Evolutionary conservation across 2,113 vertebrate genomes (phyloP).

Genomic region (Urocitellus parryii): DNA sequence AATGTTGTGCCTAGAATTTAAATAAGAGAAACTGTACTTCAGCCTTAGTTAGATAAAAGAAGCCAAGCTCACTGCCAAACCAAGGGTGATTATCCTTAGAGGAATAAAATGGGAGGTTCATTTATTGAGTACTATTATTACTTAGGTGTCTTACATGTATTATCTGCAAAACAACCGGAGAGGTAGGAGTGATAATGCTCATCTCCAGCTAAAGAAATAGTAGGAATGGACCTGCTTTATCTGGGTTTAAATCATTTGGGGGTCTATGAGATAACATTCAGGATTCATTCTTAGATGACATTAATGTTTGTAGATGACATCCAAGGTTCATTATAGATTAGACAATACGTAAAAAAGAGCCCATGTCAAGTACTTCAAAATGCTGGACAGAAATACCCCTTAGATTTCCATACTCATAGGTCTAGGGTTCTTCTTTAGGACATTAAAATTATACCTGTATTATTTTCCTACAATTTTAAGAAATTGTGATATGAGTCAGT

Average conservation of each 20-base stretch:
- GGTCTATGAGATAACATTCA: rapidly evolving
- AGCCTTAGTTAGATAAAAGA: background rate
- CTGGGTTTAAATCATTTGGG: background rate
- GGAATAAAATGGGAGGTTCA: background rate
- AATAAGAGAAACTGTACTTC: background rate
- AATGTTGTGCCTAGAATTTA: slow-evolving; percentile 14
- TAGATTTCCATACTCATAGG: rapidly evolving
- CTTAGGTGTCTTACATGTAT: background rate
- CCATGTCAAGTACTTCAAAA: background rate
- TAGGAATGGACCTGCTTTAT: rapidly evolving
- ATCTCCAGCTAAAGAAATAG: background rate
- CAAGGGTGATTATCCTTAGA: too few species aligned
- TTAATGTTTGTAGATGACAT: too few species aligned
- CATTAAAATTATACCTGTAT: background rate
- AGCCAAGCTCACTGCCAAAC: background rate
- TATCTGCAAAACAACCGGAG: rapidly evolving
- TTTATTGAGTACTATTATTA: rapidly evolving
- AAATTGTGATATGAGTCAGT: background rate
- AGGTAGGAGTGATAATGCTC: rapidly evolving
- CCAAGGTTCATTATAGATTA: too few species aligned
- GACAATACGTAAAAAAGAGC: rapidly evolving
- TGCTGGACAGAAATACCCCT: rapidly evolving
- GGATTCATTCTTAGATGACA: too few species aligned
- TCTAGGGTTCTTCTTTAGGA: background rate
- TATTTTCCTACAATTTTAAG: background rate